Base-by-base conservation (phyloP, 2,113 vertebrate genomes). In the Amphilophus citrinellus region DNA sequence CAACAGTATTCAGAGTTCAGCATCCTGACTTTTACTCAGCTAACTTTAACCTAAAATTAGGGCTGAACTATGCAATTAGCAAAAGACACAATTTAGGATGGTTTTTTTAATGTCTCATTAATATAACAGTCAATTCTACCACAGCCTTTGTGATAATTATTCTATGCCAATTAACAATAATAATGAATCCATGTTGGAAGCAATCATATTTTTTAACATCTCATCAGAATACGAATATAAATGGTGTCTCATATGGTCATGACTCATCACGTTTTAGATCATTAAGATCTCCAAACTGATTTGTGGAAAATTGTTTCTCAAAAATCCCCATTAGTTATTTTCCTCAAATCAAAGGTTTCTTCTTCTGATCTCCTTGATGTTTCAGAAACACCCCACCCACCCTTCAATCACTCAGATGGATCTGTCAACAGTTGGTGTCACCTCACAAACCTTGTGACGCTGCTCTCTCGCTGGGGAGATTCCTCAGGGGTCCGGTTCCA, bases 401-500 rank as follows among this genome's bases (percentile, higher is more conserved):
- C 7, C 37, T 39, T 88, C 81, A 85, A 50, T 87, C 84, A 88
- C 82, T 61, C 84, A 59, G 7, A 37, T 37, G 62, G n/a, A 79
- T 77, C 82, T 92, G 86, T 94, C 92, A 94, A 93, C 89, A 91
- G 86, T 84, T 86, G 80, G 61, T 63, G 61, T 61, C 22, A 65
- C 61, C 88, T 81, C 91, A 80, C 87, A 92, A 83, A 90, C 90
- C 79, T 65, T 68, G 76, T 62, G 61, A 80, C 18, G 22, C 76
- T 18, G 8, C 56, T n/a, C 39, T 56, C 68, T 80, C 61, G 24
- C 42, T 32, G 59, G 68, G 62, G 24, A 82, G 77, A 89, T 94
- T 94, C 88, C 92, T 61, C 80, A 10, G 63, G 89, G 87, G 68
- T 93, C 92, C 17, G 22, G 87, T 94, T 95, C 90, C 93, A 90